Conservation (phyloP, 2,113 vertebrate genomes). For the Seriola dumerili region DNA sequence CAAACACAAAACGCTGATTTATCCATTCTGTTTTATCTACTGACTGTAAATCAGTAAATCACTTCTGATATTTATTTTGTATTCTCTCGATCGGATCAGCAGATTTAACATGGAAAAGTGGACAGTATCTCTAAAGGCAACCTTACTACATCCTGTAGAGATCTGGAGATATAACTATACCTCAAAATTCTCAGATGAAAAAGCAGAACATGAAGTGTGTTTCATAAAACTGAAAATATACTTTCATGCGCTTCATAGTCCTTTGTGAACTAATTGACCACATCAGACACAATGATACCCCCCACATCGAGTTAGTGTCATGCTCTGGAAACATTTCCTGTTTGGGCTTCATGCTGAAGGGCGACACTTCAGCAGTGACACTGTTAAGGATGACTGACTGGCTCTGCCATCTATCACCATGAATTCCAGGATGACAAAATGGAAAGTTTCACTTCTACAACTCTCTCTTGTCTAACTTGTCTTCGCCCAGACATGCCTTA, state of each 20-base stretch:
- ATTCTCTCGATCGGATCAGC: too few relatives aligned
- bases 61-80: not conserved
- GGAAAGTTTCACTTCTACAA: constrained; percentile 62
- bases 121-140: not conserved
- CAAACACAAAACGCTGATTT: not conserved
- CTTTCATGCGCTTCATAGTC: not conserved
- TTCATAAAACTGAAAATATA: not conserved
- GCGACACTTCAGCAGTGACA: constrained; percentile 42
- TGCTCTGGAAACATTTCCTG: constrained; percentile 16
- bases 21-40: not conserved
- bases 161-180: not conserved
- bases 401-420: constrained; percentile 53
- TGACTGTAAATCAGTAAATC: not conserved
- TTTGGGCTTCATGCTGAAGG: constrained; percentile 14
- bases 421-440: constrained; percentile 75
- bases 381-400: constrained; percentile 21
- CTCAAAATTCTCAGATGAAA: not conserved
- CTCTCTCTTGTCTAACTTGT: constrained; percentile 25
- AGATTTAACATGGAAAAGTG: not conserved
- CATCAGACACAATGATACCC: not conserved
- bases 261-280: not conserved
- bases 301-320: not conserved
- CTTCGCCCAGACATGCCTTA: constrained; percentile 66
- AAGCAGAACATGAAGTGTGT: not conserved
- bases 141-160: not conserved